These are phyloP conservation scores for Orchestes rusci DNA, from an alignment of 2,888 invertebrate genomes.

Conservation along the genomic window DNA sequence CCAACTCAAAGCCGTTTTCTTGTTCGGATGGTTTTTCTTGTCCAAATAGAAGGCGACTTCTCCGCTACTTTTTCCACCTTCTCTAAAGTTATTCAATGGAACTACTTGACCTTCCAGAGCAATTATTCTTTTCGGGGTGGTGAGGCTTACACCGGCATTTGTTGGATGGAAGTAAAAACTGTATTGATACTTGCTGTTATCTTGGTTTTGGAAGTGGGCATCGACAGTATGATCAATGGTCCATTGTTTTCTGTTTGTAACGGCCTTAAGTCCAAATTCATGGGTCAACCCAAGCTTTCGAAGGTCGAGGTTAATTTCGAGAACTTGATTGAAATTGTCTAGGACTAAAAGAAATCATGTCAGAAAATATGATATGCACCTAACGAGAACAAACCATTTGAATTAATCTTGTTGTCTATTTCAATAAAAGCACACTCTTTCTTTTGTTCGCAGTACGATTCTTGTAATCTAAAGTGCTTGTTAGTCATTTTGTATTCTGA, in stretches of 20 bases:
- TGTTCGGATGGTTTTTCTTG: slow-evolving; percentile 62
- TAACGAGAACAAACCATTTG: too few species aligned
- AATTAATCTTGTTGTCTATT: slow-evolving; percentile 51
- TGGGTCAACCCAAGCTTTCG: slow-evolving; percentile 67
- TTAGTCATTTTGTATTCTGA: slow-evolving; percentile 65
- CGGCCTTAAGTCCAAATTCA: slow-evolving; percentile 65
- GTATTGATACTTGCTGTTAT: slow-evolving; percentile 65
- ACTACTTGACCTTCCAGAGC: slow-evolving; percentile 49
- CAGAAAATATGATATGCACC: too few species aligned
- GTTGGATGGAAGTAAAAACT: slow-evolving; percentile 58
- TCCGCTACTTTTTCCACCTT: slow-evolving; percentile 53
- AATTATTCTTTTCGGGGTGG: slow-evolving; percentile 61
- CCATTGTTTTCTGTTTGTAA: slow-evolving; percentile 53
- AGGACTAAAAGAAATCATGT: slow-evolving; percentile 6
- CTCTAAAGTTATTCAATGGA: slow-evolving; percentile 30
- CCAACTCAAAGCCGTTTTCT: slow-evolving; percentile 55
- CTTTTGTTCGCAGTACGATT: slow-evolving; percentile 71
- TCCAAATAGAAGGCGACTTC: slow-evolving; percentile 62
- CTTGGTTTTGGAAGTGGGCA: slow-evolving; percentile 61
- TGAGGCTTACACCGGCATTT: slow-evolving; percentile 56
- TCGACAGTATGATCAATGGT: slow-evolving; percentile 61
- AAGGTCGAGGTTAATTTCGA: slow-evolving; percentile 61
- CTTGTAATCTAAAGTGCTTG: slow-evolving; percentile 61
- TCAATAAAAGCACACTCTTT: slow-evolving; percentile 72
- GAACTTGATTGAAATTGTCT: slow-evolving; percentile 54